These are phyloP conservation scores for Gymnocypris eckloni DNA, from an alignment of 2,797 vertebrate species.

Conservation along the genomic window DNA sequence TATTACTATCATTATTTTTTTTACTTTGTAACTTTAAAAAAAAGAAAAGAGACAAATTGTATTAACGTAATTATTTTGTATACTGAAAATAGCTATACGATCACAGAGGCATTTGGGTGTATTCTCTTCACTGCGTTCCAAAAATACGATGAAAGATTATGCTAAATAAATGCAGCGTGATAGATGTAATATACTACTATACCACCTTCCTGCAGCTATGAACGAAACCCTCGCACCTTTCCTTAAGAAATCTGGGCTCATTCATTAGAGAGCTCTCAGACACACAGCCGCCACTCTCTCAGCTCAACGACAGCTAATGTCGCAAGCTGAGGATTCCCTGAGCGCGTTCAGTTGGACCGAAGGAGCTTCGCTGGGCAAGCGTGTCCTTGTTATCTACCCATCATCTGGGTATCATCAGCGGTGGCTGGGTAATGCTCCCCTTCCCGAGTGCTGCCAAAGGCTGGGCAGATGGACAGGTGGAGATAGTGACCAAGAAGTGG, in stretches of 20 bases:
- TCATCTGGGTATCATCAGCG: slow-evolving; percentile 60
- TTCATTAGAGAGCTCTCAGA: slow-evolving; percentile 56
- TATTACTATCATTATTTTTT: background rate
- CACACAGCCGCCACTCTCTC: slow-evolving; percentile 53
- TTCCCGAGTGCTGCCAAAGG: slow-evolving; percentile 57
- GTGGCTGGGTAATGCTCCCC: slow-evolving; percentile 58
- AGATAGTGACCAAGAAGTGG: slow-evolving; percentile 80
- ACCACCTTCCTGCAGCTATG: slow-evolving; percentile 3
- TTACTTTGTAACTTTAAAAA: background rate
- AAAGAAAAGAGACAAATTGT: background rate
- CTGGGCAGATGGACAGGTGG: slow-evolving; percentile 83
- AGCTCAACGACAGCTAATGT: slow-evolving; percentile 54
- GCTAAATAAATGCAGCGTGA: slow-evolving; percentile 25
- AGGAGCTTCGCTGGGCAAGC: slow-evolving; percentile 47
- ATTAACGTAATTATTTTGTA: slow-evolving; percentile 45
- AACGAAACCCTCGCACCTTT: slow-evolving; percentile 47
- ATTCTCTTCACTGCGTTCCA: slow-evolving; percentile 54
- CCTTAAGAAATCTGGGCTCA: slow-evolving; percentile 37
- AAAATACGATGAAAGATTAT: slow-evolving; percentile 12
- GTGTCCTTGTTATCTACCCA: slow-evolving; percentile 61
- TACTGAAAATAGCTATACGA: slow-evolving; percentile 58
- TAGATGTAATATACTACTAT: background rate
- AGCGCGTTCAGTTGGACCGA: slow-evolving; percentile 69
- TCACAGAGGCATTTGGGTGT: slow-evolving; percentile 61
- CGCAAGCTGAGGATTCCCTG: slow-evolving; percentile 64